A percentile compares a stretch with the other conserved stretches of the same genome.
Evolutionary conservation across 2,113 vertebrate species (phyloP).

Genomic region (Amazona guildingii): DNA sequence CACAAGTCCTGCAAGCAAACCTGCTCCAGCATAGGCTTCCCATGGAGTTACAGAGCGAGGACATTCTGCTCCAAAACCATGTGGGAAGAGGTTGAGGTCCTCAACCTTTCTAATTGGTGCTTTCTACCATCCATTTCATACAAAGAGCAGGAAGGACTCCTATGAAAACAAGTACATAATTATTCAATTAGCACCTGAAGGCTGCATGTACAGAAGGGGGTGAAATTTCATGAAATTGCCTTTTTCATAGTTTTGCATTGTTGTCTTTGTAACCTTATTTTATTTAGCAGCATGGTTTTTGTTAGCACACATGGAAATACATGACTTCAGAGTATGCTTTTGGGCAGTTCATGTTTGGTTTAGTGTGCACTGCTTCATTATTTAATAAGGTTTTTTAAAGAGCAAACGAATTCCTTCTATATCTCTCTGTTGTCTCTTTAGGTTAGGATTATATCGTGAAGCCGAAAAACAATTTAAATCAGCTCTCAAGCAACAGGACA

Average conservation of each 20-base stretch:
- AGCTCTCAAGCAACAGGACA: conserved; percentile 91
- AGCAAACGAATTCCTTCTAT: neutral
- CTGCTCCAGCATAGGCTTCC: neutral
- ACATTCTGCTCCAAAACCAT: neutral
- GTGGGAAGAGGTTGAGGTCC: neutral
- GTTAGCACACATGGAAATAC: neutral
- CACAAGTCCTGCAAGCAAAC: neutral
- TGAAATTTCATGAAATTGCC: neutral
- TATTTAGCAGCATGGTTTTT: neutral
- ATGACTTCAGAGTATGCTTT: neutral
- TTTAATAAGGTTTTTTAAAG: neutral
- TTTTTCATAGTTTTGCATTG: neutral
- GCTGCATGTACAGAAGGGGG: neutral
- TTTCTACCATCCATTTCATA: neutral
- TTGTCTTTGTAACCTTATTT: neutral
- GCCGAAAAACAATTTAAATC: conserved; percentile 97
- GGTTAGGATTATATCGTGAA: conserved; percentile 91
- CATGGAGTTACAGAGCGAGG: neutral
- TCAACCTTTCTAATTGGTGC: neutral
- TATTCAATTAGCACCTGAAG: neutral
- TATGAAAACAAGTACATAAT: accelerated
- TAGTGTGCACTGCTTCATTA: neutral
- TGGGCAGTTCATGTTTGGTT: neutral
- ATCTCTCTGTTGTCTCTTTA: conserved; percentile 44
- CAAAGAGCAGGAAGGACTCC: neutral